These are phyloP conservation scores for Larimichthys crocea DNA, from an alignment of 2,113 vertebrate genomes.

Conservation along the genomic window DNA sequence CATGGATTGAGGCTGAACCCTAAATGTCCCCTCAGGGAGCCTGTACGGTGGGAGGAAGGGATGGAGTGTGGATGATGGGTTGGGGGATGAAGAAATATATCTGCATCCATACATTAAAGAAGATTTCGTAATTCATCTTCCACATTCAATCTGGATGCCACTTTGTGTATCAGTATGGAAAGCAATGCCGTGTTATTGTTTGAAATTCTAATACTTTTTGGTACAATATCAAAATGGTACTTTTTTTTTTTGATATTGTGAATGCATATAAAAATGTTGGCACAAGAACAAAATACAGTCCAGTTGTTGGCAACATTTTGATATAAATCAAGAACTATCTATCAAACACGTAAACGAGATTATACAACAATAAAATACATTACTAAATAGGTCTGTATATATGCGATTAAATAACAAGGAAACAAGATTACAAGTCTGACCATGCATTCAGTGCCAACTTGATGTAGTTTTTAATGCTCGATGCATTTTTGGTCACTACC, in stretches of 20 bases:
- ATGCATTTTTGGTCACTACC: not conserved
- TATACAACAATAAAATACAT: not conserved
- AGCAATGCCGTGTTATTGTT: not conserved
- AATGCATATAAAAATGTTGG: not conserved
- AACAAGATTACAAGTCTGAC: not conserved
- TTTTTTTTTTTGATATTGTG: not conserved
- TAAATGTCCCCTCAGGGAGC: slow-evolving; percentile 85
- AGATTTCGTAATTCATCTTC: slow-evolving; percentile 89
- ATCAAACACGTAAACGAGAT: not conserved
- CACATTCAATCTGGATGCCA: slow-evolving; percentile 87
- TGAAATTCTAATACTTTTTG: not conserved
- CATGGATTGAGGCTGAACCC: slow-evolving; percentile 86
- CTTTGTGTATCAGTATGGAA: not conserved
- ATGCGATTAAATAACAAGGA: not conserved
- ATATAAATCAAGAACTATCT: not conserved
- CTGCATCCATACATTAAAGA: slow-evolving; percentile 90
- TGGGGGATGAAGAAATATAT: slow-evolving; percentile 63
- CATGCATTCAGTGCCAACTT: not conserved
- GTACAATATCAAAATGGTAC: not conserved
- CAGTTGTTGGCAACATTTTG: not conserved
- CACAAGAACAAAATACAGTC: not conserved
- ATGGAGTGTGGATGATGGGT: slow-evolving; percentile 37
- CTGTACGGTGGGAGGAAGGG: slow-evolving; percentile 37
- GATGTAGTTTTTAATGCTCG: not conserved
- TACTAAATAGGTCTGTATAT: not conserved